Evolutionary conservation across 53 echinoderm and acorn worm genomes (phyloP).

Genomic region (Paracentrotus lividus): DNA sequence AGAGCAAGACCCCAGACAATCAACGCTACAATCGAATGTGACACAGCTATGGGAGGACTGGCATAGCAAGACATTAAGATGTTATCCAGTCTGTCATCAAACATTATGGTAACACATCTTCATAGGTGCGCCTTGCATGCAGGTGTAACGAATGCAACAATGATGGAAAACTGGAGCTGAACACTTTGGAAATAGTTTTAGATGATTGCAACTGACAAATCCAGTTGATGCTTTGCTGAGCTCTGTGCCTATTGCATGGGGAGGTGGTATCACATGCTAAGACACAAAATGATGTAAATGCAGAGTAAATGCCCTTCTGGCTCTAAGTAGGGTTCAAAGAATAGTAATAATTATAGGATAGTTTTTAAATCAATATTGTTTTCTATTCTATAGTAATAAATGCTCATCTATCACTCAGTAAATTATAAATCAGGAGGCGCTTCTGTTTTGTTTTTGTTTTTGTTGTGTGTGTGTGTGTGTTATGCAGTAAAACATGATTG

Average conservation of each 20-base stretch:
- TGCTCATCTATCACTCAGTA: no score
- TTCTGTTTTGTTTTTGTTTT: no score
- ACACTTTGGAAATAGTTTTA: conserved; percentile 15
- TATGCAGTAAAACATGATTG: no score
- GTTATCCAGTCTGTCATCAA: conserved; percentile 25
- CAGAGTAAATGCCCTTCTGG: no score
- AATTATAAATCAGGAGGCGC: no score
- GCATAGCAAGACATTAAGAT: conserved; percentile 60
- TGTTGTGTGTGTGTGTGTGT: no score
- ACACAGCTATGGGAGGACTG: conserved; percentile 55
- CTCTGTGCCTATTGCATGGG: not conserved
- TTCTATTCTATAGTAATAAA: no score
- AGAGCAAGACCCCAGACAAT: conserved; percentile 19
- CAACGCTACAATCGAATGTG: conserved; percentile 40
- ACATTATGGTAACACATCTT: conserved; percentile 52
- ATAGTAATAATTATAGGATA: no score
- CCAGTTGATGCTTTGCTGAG: not conserved
- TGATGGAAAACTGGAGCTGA: not conserved
- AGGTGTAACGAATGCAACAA: conserved; percentile 26
- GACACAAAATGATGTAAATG: no score
- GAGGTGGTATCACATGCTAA: not conserved
- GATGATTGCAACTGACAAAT: conserved; percentile 48
- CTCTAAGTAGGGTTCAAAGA: no score
- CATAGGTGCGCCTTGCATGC: conserved; percentile 19
- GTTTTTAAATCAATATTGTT: no score